Conservation (phyloP, 2,797 vertebrate genomes). For the Calcarius lapponicus region DNA sequence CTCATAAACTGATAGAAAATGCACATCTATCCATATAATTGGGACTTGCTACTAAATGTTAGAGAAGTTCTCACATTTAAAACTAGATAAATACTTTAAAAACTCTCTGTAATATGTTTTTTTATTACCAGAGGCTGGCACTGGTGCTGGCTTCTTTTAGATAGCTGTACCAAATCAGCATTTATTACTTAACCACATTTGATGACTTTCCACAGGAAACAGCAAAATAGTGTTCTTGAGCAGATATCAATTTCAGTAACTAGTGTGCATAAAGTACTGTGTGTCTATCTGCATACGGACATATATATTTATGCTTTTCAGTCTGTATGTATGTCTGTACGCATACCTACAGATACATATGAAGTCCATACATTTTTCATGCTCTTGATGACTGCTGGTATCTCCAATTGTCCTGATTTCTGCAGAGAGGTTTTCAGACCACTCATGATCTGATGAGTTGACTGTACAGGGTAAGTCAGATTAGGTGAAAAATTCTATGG, state of each 20-base stretch:
- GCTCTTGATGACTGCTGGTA: background rate
- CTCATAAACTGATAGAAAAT: background rate
- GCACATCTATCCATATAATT: background rate
- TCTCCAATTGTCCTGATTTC: background rate
- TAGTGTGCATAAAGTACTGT: background rate
- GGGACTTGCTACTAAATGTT: background rate
- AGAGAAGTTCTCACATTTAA: background rate
- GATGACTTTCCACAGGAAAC: background rate
- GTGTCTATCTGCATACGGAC: too few species aligned
- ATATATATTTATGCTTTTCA: background rate
- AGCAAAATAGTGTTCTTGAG: background rate
- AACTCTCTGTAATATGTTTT: background rate
- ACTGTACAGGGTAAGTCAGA: background rate
- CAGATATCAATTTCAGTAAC: background rate
- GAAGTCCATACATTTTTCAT: background rate
- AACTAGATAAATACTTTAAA: background rate
- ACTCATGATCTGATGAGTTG: background rate
- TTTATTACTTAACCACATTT: conserved; percentile 36
- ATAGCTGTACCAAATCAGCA: conserved; percentile 2
- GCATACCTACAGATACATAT: background rate
- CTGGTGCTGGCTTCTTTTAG: background rate
- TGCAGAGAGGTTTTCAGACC: background rate
- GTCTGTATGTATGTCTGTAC: background rate
- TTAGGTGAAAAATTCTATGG: background rate
- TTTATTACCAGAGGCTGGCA: background rate